A percentile compares a stretch with the other conserved stretches of the same genome.
phyloP scores from a whole-genome alignment of 1,140 invertebrate species.

The silkworm (Bombyx mori) region ASM3026992v2 NC_085131.1:6065501-6066000 shows the following conservation, averaged over 20 bases:
- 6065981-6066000: too few relatives aligned
- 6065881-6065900: too few relatives aligned
- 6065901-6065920: too few relatives aligned
- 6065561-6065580: constrained; percentile 91
- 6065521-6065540: constrained; percentile 79
- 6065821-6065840: too few relatives aligned
- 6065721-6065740: constrained; percentile 46
- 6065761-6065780: constrained; percentile 90
- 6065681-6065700: constrained; percentile 92
- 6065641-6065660: constrained; percentile 63
- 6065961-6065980: too few relatives aligned
- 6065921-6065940: too few relatives aligned
- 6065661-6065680: constrained; percentile 64
- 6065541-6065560: constrained; percentile 88
- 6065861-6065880: too few relatives aligned
- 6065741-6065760: constrained; percentile 71
- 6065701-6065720: constrained; percentile 79
- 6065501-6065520: constrained; percentile 82
- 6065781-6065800: constrained; percentile 87
- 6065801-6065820: constrained; percentile 83
- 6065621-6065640: constrained; percentile 73
- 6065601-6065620: constrained; percentile 87
- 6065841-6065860: too few relatives aligned
- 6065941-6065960: too few relatives aligned
- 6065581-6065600: constrained; percentile 98